Evolutionary conservation across 2,113 vertebrate genomes (phyloP).

Genomic region (Cheirogaleus medius): DNA sequence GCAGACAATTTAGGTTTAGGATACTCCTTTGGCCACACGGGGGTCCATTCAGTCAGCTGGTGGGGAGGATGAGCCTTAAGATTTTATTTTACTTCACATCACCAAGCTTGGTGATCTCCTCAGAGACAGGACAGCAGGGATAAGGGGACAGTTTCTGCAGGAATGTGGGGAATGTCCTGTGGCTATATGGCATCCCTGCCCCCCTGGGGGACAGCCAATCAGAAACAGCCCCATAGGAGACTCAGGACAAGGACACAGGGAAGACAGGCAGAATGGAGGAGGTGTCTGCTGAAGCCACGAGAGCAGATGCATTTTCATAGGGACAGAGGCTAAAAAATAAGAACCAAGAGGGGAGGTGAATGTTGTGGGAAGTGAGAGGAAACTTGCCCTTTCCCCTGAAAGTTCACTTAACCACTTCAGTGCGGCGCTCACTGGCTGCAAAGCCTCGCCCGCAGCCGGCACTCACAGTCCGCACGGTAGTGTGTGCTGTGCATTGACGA

Average conservation of each 20-base stretch:
- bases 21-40: too few relatives aligned
- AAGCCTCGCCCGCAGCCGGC: too few relatives aligned
- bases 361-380: too few relatives aligned
- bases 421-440: too few relatives aligned
- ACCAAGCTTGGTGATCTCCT: not conserved
- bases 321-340: not conserved
- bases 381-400: too few relatives aligned
- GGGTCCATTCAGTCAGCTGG: too few relatives aligned
- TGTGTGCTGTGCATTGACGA: too few relatives aligned
- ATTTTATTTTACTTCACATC: too few relatives aligned
- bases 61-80: too few relatives aligned
- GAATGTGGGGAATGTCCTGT: accelerated
- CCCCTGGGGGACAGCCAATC: accelerated
- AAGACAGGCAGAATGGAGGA: not conserved
- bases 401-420: too few relatives aligned
- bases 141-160: not conserved
- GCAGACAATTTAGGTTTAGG: too few relatives aligned
- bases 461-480: too few relatives aligned
- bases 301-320: not conserved
- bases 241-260: accelerated
- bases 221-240: not conserved
- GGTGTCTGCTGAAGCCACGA: not conserved
- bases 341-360: not conserved
- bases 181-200: not conserved
- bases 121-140: not conserved